Base-by-base conservation (phyloP, 2,113 vertebrate species). In the Acanthochromis polyacanthus region DNA sequence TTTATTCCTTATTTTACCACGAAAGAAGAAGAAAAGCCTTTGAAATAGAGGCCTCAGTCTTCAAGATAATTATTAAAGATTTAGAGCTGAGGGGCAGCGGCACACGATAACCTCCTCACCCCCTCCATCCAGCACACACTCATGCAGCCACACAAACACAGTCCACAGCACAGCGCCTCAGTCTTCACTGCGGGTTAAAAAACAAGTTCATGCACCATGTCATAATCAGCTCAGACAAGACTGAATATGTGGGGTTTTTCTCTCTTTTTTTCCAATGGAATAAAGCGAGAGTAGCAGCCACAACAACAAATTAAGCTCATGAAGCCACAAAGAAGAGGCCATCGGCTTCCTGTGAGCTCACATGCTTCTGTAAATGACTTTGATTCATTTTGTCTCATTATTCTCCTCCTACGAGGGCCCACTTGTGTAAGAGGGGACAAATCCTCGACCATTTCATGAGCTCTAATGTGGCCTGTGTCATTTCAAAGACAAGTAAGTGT, bases 1-100 rank as follows among this genome's bases (percentile, higher is more conserved):
- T 80, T 51, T 22, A 43, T 43, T 50, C 12, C 8, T 70, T 69
- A 16, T 32, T 38, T 48, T 75, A 38, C 51, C 12, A 40, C 23
- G 10, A 58, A 75, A 64, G 20, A 36, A 28, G 23, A 63, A 53
- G 32, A 63, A 53, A 86, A 71, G 53, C 75, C 82, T 91, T 88
- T 84, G 78, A 89, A 91, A 90, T 72, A 78, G 74, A 84, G 58
- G 82, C 72, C 82, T 78, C 59, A 36, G 28, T 89, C 68, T 77
- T 80, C 57, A 73, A 72, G 68, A 88, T 90, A 89, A 91, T 91
- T 92, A 90, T 80, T 67, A 83, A 89, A 86, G 90, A 92, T 92
- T 85, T 81, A 79, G 80, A 85, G 89, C 88, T 80, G 56, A 51
- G 62, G 82, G 82, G 66, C 76, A 76, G 71, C 3, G 9, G 71